These are phyloP conservation scores for Rhinogobius similis DNA, from an alignment of 2,113 vertebrate species.

Conservation along the genomic window DNA sequence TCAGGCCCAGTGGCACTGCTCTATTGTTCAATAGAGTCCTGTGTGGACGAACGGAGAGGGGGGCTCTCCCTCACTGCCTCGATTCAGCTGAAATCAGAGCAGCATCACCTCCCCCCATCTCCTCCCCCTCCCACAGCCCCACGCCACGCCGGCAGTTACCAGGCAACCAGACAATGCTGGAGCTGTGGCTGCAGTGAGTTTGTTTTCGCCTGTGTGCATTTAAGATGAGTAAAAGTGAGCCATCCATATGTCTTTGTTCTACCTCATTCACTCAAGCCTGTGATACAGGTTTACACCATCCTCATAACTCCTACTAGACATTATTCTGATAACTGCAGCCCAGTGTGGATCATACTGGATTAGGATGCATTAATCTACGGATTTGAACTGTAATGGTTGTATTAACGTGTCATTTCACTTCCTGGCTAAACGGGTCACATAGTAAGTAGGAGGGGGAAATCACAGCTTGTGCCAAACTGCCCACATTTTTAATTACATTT, in stretches of 20 bases:
- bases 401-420: conserved; percentile 69
- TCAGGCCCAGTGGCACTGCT: conserved; percentile 68
- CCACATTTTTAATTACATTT: conserved; percentile 41
- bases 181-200: conserved; percentile 73
- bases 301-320: conserved; percentile 3
- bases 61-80: conserved; percentile 73
- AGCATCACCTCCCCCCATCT: conserved; percentile 55
- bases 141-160: conserved; percentile 80
- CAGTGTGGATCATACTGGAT: conserved; percentile 64
- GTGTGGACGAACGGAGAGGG: conserved; percentile 60
- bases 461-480: conserved; percentile 14
- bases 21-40: conserved; percentile 78
- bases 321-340: conserved; percentile 2
- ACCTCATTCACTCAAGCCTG: conserved; percentile 1
- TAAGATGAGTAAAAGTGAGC: conserved; percentile 43
- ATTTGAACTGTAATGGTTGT: conserved; percentile 62
- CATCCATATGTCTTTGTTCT: conserved; percentile 10
- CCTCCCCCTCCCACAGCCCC: conserved; percentile 59
- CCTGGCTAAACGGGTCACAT: conserved; percentile 60
- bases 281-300: neutral
- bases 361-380: conserved; percentile 66
- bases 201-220: conserved; percentile 63
- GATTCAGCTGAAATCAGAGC: conserved; percentile 77
- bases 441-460: conserved; percentile 48
- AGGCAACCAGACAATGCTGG: conserved; percentile 79